Base-by-base conservation (phyloP, 1,140 invertebrate genomes). In the Drosophila tani region DNA sequence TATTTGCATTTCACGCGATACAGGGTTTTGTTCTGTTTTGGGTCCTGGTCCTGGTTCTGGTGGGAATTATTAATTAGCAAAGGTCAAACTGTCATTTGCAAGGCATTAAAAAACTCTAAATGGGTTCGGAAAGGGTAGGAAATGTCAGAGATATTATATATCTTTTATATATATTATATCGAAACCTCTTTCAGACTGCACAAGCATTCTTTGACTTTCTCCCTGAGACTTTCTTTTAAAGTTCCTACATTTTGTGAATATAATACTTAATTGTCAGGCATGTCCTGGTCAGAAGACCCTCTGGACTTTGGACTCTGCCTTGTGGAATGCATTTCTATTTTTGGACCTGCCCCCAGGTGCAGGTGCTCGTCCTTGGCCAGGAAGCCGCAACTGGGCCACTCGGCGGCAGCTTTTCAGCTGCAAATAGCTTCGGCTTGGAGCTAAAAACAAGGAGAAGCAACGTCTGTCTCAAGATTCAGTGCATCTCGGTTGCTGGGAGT, bases 401-500 rank as follows among this genome's bases (percentile, higher is more conserved):
- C 55, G 40, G 11, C 35, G 29, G 47, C 38, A 51, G 64, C 41
- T 63, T 51, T 45, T 45, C n/a, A 45, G 41, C 27, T 46, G 40
- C 19, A 29, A 69, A 62, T 64, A 32, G 51, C 41, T 49, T 46
- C 8, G 5, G 19, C 35, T 27, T 19, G 14, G 4, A 17, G 29
- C 32, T 5, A 14, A 41, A 7, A 46, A 14, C 15, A 17, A 35
- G 46, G 32, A 50, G 12, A 35, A 41, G 32, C 21, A 2, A 24
- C 21, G 21, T 24, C 21, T 24, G 21, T 24, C 21, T 2, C 7
- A 7, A 29, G 29, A 7, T 29, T 29, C 29, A 32, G 29, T 32
- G 8, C 32, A 32, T 32, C 8, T 32, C 32, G 9, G 8, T 32
- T 32, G 7, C 6, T 29, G 29, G 27, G 27, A 29, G 27, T 29